phyloP scores from a whole-genome alignment of 1,140 invertebrate genomes.

The Brachionus sp. region DNA sequence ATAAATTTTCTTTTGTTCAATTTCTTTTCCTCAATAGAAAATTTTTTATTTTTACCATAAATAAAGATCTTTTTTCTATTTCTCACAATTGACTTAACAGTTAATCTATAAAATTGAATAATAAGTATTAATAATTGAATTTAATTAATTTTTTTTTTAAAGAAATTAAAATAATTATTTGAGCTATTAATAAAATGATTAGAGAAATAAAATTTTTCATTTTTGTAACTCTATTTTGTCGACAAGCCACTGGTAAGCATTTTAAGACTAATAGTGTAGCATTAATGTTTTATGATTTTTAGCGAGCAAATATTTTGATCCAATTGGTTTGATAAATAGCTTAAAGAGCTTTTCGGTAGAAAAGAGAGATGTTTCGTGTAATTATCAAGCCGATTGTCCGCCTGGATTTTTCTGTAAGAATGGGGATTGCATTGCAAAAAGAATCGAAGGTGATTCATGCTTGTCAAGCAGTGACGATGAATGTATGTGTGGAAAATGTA shows the following conservation, averaged over 20 bases:
- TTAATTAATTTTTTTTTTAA: not conserved
- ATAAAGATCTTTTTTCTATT: not conserved
- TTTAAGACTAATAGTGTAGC: not conserved
- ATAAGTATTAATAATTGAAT: not conserved
- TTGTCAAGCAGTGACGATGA: constrained; percentile 6
- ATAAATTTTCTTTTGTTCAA: too few relatives aligned
- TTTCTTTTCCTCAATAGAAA: too few relatives aligned
- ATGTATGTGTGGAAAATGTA: constrained; percentile 28
- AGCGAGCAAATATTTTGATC: not conserved
- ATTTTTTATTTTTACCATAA: too few relatives aligned
- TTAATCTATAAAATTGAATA: not conserved
- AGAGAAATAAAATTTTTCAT: not conserved
- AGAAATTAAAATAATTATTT: not conserved
- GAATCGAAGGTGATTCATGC: constrained; percentile 18
- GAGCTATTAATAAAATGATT: not conserved
- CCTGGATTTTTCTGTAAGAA: constrained; percentile 35
- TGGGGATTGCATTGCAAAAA: constrained; percentile 21
- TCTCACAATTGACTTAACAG: not conserved
- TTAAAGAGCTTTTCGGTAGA: not conserved
- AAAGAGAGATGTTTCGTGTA: not conserved
- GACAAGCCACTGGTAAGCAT: not conserved
- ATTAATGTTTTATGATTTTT: not conserved
- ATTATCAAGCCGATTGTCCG: not conserved
- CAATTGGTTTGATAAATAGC: not conserved
- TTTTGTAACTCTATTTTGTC: not conserved